Conservation (phyloP, 2,888 invertebrate species). For the Drosophila cracens region DNA sequence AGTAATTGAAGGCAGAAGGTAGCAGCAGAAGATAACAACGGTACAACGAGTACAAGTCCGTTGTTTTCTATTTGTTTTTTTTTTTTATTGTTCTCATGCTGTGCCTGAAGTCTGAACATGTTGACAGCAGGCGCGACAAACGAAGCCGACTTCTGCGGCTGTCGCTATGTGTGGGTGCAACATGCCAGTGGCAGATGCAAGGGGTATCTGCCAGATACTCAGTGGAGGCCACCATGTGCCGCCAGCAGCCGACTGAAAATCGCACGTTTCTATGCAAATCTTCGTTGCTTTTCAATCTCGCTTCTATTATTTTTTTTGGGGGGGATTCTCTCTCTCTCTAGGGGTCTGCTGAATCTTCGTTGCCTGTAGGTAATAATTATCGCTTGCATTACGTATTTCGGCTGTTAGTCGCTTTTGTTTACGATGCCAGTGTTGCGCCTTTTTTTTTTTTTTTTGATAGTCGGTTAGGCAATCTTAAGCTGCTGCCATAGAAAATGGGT, state of each 20-base stretch:
- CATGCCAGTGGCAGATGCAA: constrained; percentile 45
- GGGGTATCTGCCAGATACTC: constrained; percentile 58
- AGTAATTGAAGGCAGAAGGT: constrained; percentile 62
- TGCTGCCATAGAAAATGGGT: constrained; percentile 73
- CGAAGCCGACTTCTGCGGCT: constrained; percentile 35
- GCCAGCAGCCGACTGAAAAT: constrained; percentile 60
- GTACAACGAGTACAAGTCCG: constrained; percentile 29
- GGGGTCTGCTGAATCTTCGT: constrained; percentile 46
- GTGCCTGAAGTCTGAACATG: constrained; percentile 62
- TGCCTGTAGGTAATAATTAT: constrained; percentile 76
- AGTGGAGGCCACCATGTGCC: constrained; percentile 62
- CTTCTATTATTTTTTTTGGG: constrained; percentile 38
- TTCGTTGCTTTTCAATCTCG: constrained; percentile 71
- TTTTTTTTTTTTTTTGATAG: constrained; percentile 19
- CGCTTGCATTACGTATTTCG: constrained; percentile 78
- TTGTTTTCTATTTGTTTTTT: constrained; percentile 10
- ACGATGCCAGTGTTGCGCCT: constrained; percentile 46
- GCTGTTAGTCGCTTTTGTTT: constrained; percentile 75
- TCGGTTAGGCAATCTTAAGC: constrained; percentile 55
- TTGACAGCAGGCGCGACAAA: constrained; percentile 71
- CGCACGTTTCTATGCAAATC: constrained; percentile 80
- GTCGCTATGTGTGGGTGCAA: constrained; percentile 55
- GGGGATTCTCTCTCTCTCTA: constrained; percentile 21
- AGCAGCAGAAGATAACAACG: constrained; percentile 15
- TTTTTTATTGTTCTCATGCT: constrained; percentile 69